phyloP scores from a whole-genome alignment of 2,113 vertebrate species.

The Silurus meridionalis region DNA sequence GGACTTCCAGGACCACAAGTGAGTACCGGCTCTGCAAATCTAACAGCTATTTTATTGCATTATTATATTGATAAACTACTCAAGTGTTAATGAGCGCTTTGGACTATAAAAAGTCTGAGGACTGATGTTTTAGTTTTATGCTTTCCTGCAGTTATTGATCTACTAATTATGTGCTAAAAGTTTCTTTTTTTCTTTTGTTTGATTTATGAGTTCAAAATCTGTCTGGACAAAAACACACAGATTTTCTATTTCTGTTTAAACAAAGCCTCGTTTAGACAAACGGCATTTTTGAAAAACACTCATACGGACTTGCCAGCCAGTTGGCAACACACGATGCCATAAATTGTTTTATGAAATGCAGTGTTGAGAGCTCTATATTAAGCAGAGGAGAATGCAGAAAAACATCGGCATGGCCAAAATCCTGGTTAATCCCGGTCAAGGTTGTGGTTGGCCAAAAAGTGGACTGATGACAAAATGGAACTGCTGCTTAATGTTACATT shows the following conservation, averaged over 20 bases:
- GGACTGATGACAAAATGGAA: not conserved
- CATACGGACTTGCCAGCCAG: not conserved
- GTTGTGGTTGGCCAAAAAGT: not conserved
- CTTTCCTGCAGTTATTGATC: not conserved
- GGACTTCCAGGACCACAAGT: slow-evolving; percentile 70
- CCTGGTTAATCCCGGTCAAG: not conserved
- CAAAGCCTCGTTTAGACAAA: not conserved
- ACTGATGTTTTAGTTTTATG: not conserved
- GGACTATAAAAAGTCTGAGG: not conserved
- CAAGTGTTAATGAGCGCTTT: no score
- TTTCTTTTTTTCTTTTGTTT: not conserved
- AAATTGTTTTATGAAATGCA: not conserved
- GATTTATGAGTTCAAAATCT: no score
- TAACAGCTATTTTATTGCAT: not conserved
- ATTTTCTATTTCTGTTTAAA: not conserved
- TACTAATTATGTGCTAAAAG: not conserved
- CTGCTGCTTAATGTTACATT: not conserved
- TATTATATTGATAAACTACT: not conserved
- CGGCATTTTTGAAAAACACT: not conserved
- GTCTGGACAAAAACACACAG: no score
- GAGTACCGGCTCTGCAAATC: slow-evolving; percentile 49
- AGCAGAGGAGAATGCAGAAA: not conserved
- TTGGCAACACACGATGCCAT: not conserved
- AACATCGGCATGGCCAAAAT: not conserved
- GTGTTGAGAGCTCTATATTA: not conserved